phyloP scores from a whole-genome alignment of 2,888 invertebrate genomes.

The Hofmannophila pseudospretella region DNA sequence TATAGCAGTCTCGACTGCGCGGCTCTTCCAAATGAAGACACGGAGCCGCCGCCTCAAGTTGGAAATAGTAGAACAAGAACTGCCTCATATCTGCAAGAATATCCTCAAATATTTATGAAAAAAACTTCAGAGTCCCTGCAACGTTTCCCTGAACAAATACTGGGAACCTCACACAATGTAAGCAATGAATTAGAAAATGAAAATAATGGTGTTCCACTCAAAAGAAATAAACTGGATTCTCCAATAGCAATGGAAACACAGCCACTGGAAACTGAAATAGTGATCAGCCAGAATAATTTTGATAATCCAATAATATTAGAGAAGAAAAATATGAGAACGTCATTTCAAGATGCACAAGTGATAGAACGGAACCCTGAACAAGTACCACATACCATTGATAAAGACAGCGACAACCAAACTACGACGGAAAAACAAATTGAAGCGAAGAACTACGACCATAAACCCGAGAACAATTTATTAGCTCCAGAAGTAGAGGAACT shows the following conservation, averaged over 20 bases:
- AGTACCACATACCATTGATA: background rate
- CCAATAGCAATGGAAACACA: constrained; percentile 4
- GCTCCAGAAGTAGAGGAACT: background rate
- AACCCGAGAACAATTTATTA: background rate
- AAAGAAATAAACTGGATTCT: constrained; percentile 15
- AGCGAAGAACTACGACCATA: background rate
- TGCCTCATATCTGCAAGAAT: constrained; percentile 57
- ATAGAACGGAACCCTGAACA: too few relatives aligned
- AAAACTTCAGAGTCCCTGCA: constrained; percentile 33
- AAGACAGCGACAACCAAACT: background rate
- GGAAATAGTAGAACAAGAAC: constrained; percentile 42
- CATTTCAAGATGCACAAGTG: too few relatives aligned
- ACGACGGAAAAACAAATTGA: background rate
- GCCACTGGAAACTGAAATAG: background rate
- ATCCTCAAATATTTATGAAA: constrained; percentile 65
- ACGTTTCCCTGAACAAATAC: constrained; percentile 10
- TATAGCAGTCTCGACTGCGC: constrained; percentile 18
- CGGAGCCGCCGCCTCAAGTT: constrained; percentile 47
- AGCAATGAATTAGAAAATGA: constrained; percentile 15
- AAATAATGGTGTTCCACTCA: constrained; percentile 8
- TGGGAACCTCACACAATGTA: constrained; percentile 15
- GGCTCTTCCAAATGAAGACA: constrained; percentile 26
- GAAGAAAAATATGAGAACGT: background rate
- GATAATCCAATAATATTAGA: background rate
- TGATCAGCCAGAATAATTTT: background rate